Conservation (phyloP, 2,113 vertebrate genomes). For the Carassius gibelio region DNA sequence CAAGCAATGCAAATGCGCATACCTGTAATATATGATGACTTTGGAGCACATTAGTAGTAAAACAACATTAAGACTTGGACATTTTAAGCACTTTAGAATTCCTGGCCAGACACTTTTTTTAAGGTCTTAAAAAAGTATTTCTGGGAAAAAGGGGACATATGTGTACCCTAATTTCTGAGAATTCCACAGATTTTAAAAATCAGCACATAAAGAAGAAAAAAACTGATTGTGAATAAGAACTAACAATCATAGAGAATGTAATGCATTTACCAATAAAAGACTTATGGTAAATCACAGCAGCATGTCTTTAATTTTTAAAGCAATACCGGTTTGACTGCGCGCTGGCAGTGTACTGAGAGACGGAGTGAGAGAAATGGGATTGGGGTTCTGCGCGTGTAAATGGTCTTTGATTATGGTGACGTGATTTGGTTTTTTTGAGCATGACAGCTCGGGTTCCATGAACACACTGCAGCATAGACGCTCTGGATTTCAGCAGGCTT, state of each 20-base stretch:
- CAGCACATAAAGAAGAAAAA: no score
- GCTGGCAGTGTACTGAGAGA: background rate
- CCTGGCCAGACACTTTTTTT: background rate
- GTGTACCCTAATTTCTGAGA: background rate
- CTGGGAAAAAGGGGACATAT: background rate
- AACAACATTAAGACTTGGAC: background rate
- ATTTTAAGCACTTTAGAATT: background rate
- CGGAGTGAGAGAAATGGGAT: slow-evolving; percentile 6
- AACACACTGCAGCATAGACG: slow-evolving; percentile 34
- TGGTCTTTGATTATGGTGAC: slow-evolving; percentile 52
- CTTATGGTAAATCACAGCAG: slow-evolving; percentile 28
- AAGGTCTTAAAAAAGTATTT: no score
- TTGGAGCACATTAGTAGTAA: background rate
- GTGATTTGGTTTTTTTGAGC: slow-evolving; percentile 37
- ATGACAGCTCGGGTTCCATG: slow-evolving; percentile 45
- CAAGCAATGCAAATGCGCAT: background rate
- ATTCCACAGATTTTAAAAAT: background rate
- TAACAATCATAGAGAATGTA: background rate
- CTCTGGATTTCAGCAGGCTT: slow-evolving; percentile 37
- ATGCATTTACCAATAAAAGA: slow-evolving; percentile 16
- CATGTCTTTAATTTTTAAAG: slow-evolving; percentile 5
- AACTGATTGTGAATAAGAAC: background rate
- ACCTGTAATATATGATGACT: background rate
- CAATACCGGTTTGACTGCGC: background rate
- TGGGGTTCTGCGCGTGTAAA: slow-evolving; percentile 45